Conservation (phyloP, 2,797 vertebrate species). For the Manis pentadactyla region DNA sequence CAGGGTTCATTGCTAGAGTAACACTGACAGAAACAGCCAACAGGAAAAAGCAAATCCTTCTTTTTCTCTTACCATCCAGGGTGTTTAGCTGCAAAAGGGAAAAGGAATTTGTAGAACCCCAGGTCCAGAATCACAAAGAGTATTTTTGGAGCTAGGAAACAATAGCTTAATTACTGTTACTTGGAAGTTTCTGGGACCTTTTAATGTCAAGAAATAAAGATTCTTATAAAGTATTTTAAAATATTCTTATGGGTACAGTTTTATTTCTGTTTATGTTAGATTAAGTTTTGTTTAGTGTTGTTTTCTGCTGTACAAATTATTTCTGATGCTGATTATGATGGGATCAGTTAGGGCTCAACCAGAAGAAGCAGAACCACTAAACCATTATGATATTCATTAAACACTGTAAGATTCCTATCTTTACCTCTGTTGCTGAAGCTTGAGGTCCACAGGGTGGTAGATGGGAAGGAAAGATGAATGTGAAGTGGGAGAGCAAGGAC, state of each 20-base stretch:
- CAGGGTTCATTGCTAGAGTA: not conserved
- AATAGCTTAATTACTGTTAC: not conserved
- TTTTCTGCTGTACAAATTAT: not conserved
- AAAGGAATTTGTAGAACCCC: not conserved
- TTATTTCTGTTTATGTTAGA: not conserved
- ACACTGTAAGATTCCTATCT: not conserved
- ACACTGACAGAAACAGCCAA: not conserved
- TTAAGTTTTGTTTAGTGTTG: not conserved
- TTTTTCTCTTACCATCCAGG: not conserved
- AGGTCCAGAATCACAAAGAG: not conserved
- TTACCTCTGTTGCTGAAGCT: not conserved
- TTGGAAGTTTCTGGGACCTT: not conserved
- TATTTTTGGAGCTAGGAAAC: not conserved
- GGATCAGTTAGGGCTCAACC: not conserved
- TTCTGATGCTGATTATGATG: not conserved
- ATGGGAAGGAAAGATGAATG: not conserved
- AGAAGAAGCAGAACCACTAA: not conserved
- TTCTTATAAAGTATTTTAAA: not conserved
- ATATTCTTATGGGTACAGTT: not conserved
- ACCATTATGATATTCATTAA: not conserved
- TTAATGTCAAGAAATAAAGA: conserved; percentile 25
- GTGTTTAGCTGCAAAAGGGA: not conserved
- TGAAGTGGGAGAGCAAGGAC: not conserved
- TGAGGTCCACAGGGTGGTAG: not conserved
- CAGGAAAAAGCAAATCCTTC: not conserved